Percentiles rank a stretch among this genome's conserved stretches.
These are phyloP conservation scores for Psittacula derbiana DNA, from an alignment of 2,797 vertebrate species.

Conservation along the genomic window DNA sequence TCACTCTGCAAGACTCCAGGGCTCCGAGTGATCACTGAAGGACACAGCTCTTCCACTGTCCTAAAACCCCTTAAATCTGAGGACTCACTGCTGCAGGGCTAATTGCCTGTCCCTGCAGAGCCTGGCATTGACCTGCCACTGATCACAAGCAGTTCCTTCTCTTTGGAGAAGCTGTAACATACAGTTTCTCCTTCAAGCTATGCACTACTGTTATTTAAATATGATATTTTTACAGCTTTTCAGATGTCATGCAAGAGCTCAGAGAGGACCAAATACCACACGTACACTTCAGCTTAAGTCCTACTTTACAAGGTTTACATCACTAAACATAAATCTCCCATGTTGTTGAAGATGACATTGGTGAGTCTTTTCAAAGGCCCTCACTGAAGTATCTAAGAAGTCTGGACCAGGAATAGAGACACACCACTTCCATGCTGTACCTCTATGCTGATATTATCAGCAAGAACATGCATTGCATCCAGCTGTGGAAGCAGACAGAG, in stretches of 20 bases:
- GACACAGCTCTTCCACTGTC: neutral
- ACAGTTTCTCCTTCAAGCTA: neutral
- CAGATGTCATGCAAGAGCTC: neutral
- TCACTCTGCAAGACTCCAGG: neutral
- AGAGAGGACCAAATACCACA: neutral
- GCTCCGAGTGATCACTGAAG: neutral
- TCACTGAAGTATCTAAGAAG: neutral
- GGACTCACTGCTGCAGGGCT: neutral
- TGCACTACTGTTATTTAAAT: neutral
- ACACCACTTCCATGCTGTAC: neutral
- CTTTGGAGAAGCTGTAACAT: neutral
- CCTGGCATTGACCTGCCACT: no score
- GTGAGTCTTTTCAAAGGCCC: neutral
- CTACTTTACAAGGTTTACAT: neutral
- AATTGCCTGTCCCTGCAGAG: neutral
- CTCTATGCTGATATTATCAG: neutral
- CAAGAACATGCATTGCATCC: neutral
- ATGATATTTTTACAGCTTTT: neutral
- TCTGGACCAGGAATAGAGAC: neutral
- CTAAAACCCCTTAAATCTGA: neutral
- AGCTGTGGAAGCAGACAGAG: neutral
- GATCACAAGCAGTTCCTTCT: neutral
- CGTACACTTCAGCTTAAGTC: neutral
- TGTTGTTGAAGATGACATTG: neutral
- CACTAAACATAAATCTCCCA: neutral